Evolutionary conservation across 1,140 invertebrate genomes (phyloP), one percentile per base, ranked within the genome.

Genomic region (Dinoponera quadriceps): DNA sequence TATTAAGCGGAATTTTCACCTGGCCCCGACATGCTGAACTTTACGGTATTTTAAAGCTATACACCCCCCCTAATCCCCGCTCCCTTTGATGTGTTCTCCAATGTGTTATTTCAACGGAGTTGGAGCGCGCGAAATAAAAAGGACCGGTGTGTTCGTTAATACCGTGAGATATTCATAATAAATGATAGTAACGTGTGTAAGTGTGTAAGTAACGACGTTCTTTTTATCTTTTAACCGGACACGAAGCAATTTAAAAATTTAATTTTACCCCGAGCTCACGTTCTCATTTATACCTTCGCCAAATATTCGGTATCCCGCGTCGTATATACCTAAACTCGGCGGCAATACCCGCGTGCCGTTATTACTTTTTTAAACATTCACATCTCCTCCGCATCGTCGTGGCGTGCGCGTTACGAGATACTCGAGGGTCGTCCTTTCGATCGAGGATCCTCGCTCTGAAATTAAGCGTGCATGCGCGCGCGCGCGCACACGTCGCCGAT

Each of bases 1-100:
- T 57, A 71, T 71, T 80, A 71, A 80, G 25, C 75, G 65, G 51
- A 71, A 59, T 80, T 80, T 80, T 80, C 38, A 71, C 18, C 75
- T 27, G 16, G 14, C 33, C n/a, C n/a, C 65, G 65, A 80, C 63
- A 69, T 44, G 75, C 54, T 80, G 75, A 80, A 80, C 75, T 80
- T 71, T 80, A 80, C 54, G n/a, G 33, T 57, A 80, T 80, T 80
- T 69, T 80, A 59, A 80, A 71, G 65, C 25, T 57, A 57, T 16
- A n/a, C 55, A 57, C 48, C 51, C 65, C 48, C 51, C 65, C 59
- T 80, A 71, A 80, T 80, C 25, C 25, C 3, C n/a, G 22, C 38
- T 44, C 18, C 20, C 33, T 80, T 80, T 80, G 54, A 80, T 71
- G 38, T 69, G 65, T 80, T 71, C 69, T 29, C 18, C 65, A 18